These are phyloP conservation scores for Arctocebus calabarensis DNA, from an alignment of 2,797 vertebrate genomes.

Conservation along the genomic window DNA sequence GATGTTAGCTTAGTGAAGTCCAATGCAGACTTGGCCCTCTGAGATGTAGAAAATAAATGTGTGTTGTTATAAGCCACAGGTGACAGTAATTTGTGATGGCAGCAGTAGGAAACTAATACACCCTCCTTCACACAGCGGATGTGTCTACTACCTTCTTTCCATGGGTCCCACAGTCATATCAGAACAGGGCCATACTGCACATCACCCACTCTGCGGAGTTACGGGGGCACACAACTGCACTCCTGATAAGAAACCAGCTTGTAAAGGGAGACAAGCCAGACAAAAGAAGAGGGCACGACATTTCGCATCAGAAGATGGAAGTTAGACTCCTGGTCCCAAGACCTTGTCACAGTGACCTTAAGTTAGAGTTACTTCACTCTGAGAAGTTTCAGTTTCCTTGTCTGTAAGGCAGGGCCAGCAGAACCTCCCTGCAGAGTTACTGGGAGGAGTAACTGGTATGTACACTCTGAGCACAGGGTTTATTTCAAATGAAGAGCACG, in stretches of 20 bases:
- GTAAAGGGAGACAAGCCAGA: too few species aligned
- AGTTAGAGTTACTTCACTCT: not conserved
- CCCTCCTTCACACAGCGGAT: not conserved
- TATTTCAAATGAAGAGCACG: not conserved
- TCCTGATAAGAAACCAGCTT: not conserved
- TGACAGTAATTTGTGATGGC: not conserved
- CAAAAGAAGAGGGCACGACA: not conserved
- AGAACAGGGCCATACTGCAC: not conserved
- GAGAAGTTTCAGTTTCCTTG: not conserved
- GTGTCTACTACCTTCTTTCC: not conserved
- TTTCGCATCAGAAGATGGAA: not conserved
- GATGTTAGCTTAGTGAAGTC: not conserved
- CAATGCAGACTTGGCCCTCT: not conserved
- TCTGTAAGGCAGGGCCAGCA: not conserved
- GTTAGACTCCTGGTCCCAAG: not conserved
- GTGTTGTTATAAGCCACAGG: not conserved
- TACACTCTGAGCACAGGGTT: not conserved
- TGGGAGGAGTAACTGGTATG: not conserved
- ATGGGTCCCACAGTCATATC: not conserved
- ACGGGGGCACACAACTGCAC: not conserved
- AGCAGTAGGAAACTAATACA: not conserved
- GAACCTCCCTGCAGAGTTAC: not conserved
- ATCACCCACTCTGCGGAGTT: not conserved
- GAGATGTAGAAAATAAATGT: not conserved
- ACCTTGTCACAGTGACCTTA: not conserved